Conservation (phyloP, 2,113 vertebrate genomes). For the Felis catus region DNA sequence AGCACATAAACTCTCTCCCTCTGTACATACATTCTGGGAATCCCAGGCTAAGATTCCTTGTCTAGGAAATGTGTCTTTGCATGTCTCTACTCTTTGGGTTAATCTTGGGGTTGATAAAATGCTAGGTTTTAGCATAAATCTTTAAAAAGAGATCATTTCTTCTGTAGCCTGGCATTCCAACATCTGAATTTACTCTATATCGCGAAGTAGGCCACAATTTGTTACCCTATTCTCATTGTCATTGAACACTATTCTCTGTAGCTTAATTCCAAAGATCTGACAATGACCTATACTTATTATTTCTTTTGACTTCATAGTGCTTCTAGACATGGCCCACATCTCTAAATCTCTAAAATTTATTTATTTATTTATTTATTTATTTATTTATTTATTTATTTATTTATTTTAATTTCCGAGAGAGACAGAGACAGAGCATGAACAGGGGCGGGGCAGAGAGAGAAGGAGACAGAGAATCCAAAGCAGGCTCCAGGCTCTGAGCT, state of each 20-base stretch:
- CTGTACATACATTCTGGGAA: background rate
- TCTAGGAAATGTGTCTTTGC: background rate
- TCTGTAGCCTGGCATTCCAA: background rate
- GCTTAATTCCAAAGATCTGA: background rate
- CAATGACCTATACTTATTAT: background rate
- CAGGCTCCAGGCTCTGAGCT: no score
- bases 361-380: no score
- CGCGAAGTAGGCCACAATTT: background rate
- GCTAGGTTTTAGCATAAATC: background rate
- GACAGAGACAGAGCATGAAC: no score
- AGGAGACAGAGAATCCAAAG: no score
- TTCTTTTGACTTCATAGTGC: background rate
- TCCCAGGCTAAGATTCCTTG: background rate
- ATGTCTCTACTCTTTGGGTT: background rate
- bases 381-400: no score
- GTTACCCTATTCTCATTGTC: rapidly evolving
- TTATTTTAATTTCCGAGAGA: no score
- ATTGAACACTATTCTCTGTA: no score
- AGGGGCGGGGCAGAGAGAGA: no score
- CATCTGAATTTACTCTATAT: background rate
- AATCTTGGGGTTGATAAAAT: background rate
- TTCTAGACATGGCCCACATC: no score
- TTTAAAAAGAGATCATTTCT: background rate
- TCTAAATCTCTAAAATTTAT: no score
- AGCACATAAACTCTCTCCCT: background rate